These are phyloP conservation scores for Peromyscus eremicus DNA, from an alignment of 2,797 vertebrate species.

Conservation along the genomic window DNA sequence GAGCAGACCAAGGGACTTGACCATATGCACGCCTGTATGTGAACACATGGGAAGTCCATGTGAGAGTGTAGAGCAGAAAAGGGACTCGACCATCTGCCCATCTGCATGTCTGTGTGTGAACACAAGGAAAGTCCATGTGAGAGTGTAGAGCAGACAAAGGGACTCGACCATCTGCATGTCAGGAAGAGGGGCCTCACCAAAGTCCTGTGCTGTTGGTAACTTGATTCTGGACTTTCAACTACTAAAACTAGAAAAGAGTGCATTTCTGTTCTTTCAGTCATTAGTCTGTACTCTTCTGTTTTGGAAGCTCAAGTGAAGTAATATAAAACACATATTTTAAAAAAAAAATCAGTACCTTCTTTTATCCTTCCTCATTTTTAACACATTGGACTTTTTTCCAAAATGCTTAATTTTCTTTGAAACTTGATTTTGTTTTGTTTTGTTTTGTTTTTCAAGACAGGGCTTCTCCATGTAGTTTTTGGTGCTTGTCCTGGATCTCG, in stretches of 20 bases:
- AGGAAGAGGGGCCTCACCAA: background rate
- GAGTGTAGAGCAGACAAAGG: background rate
- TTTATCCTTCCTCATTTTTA: background rate
- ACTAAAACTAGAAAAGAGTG: conserved; percentile 10
- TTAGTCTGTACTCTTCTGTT: background rate
- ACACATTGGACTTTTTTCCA: background rate
- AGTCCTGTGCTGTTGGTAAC: too few relatives aligned
- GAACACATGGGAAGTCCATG: background rate
- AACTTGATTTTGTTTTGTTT: conserved; percentile 18
- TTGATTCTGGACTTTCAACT: background rate
- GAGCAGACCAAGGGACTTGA: background rate
- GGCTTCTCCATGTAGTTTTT: too few relatives aligned
- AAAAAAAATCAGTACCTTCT: conserved; percentile 20
- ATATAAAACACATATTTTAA: conserved; percentile 1
- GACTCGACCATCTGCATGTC: background rate
- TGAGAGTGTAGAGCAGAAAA: background rate
- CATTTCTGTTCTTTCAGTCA: background rate
- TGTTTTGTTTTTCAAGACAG: too few relatives aligned
- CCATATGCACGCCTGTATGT: background rate
- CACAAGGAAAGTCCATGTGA: background rate
- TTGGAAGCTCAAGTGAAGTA: background rate
- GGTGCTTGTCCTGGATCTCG: too few relatives aligned
- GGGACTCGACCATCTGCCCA: too few relatives aligned
- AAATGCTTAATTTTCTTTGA: conserved; percentile 39
- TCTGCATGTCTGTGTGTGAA: background rate